These are phyloP conservation scores for Formica selysi DNA, from an alignment of 1,140 invertebrate genomes.

Conservation along the genomic window DNA sequence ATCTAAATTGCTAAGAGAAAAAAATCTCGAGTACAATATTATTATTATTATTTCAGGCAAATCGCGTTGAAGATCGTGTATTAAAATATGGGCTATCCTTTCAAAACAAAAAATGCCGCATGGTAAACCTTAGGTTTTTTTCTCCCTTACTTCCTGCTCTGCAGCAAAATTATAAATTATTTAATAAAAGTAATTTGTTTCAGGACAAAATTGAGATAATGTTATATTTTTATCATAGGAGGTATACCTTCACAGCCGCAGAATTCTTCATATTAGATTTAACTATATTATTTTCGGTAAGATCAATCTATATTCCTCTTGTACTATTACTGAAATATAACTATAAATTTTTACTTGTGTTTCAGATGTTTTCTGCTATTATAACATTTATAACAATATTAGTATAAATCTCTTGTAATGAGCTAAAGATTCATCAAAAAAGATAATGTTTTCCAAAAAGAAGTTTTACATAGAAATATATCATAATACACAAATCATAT, in stretches of 20 bases:
- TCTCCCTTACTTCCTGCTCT: not conserved
- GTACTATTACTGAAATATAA: not conserved
- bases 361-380: not conserved
- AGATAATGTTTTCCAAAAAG: not conserved
- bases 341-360: constrained; percentile 5
- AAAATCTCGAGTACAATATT: not conserved
- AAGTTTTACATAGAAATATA: not conserved
- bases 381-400: constrained; percentile 8
- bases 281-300: constrained; percentile 29
- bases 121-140: constrained; percentile 25
- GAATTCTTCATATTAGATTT: constrained; percentile 23
- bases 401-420: not conserved
- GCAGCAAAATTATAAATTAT: not conserved
- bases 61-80: constrained; percentile 30
- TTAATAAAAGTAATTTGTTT: not conserved
- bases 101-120: not conserved
- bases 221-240: constrained; percentile 48
- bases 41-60: constrained; percentile 40
- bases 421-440: not conserved
- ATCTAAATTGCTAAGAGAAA: not conserved
- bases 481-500: not conserved
- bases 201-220: constrained; percentile 39
- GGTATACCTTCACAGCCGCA: constrained; percentile 35
- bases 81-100: constrained; percentile 14
- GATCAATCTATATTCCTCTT: not conserved